A percentile compares a stretch with the other conserved stretches of the same genome.
Conservation (phyloP, 2,888 invertebrate species). For the Agriopis leucophaearia region DNA sequence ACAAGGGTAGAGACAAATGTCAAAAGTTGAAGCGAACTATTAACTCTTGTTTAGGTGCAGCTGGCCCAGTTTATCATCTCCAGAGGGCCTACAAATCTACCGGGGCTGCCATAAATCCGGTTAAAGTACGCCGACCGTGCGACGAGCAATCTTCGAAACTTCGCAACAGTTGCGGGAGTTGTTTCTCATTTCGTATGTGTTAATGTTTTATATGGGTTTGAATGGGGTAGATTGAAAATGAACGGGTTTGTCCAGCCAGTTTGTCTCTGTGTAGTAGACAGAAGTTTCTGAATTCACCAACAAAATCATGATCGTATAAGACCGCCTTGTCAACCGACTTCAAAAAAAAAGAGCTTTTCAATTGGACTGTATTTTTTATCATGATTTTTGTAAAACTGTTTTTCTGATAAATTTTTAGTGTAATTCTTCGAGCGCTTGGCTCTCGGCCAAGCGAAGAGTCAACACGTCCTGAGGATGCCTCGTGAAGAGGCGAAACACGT, state of each 20-base stretch:
- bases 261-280: neutral
- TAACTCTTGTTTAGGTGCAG: slow-evolving; percentile 58
- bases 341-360: no score
- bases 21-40: slow-evolving; percentile 54
- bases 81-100: slow-evolving; percentile 58
- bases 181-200: slow-evolving; percentile 32
- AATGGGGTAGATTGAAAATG: slow-evolving; percentile 25
- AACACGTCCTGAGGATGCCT: no score
- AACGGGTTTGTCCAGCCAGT: slow-evolving; percentile 23
- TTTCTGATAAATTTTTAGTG: no score
- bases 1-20: slow-evolving; percentile 50
- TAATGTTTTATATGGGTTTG: slow-evolving; percentile 31
- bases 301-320: no score
- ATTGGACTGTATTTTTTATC: no score
- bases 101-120: slow-evolving; percentile 56
- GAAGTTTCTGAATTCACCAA: no score
- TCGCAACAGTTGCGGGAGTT: slow-evolving; percentile 23
- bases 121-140: slow-evolving; percentile 45
- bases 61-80: slow-evolving; percentile 58
- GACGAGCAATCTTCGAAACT: slow-evolving; percentile 43
- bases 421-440: no score
- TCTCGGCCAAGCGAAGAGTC: no score
- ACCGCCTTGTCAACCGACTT: no score
- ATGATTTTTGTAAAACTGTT: no score
- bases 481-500: no score